phyloP scores from a whole-genome alignment of 2,113 vertebrate genomes.

The Rissa tridactyla region DNA sequence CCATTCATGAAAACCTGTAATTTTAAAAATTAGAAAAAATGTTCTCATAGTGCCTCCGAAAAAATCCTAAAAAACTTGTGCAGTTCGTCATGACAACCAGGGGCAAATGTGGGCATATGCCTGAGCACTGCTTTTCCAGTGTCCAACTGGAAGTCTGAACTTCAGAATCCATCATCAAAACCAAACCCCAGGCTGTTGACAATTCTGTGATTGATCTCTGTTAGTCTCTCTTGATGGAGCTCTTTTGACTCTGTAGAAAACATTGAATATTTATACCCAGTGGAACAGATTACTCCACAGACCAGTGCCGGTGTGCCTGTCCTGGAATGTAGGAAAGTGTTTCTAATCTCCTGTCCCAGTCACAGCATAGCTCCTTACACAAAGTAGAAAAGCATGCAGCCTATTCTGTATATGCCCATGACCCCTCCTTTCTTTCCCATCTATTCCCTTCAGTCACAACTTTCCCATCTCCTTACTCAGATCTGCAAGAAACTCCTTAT shows the following conservation, averaged over 20 bases:
- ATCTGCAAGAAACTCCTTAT: neutral
- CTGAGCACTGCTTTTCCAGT: neutral
- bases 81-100: neutral
- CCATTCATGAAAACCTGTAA: neutral
- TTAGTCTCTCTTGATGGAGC: neutral
- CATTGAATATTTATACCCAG: neutral
- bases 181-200: neutral
- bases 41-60: neutral
- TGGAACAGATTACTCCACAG: neutral
- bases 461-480: neutral
- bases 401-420: neutral
- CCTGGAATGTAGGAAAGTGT: neutral
- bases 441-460: neutral
- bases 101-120: neutral
- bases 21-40: neutral
- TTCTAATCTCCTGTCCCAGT: neutral
- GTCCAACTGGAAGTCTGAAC: neutral
- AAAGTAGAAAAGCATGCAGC: neutral
- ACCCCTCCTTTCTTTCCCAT: neutral
- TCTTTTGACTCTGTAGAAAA: neutral
- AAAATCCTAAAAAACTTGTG: neutral
- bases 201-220: neutral
- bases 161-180: neutral
- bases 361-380: accelerated
- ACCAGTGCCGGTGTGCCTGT: neutral